Evolutionary conservation across 2,113 vertebrate genomes (phyloP).

Genomic region (Theristicus caerulescens): DNA sequence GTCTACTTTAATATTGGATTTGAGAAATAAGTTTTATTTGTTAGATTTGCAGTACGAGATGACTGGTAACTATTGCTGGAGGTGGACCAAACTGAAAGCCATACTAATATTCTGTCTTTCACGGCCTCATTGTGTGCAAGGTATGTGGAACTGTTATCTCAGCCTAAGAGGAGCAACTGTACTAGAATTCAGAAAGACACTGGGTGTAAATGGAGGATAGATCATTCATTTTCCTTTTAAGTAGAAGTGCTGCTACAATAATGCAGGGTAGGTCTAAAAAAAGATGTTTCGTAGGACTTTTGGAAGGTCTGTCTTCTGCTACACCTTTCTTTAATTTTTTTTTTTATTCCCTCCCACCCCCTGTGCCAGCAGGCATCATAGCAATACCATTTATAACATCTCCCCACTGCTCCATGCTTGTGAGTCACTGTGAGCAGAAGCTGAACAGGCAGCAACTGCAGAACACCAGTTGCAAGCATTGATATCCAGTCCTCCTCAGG

Average conservation of each 20-base stretch:
- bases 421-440: neutral
- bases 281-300: neutral
- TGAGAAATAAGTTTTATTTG: neutral
- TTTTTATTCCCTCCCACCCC: neutral
- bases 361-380: neutral
- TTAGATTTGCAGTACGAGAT: neutral
- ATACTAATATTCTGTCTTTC: neutral
- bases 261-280: neutral
- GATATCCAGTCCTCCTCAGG: neutral
- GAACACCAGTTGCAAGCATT: neutral
- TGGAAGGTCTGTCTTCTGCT: neutral
- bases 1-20: neutral
- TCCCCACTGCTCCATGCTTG: neutral
- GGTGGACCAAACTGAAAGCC: neutral
- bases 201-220: neutral
- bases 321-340: accelerated
- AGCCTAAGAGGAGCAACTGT: neutral
- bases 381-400: neutral
- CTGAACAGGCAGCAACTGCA: neutral
- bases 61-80: neutral
- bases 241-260: neutral
- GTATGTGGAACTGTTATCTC: neutral
- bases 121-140: neutral
- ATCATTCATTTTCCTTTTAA: neutral
- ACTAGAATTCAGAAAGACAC: neutral